Evolutionary conservation across 2,113 vertebrate genomes (phyloP).

Genomic region (Centropristis striata): DNA sequence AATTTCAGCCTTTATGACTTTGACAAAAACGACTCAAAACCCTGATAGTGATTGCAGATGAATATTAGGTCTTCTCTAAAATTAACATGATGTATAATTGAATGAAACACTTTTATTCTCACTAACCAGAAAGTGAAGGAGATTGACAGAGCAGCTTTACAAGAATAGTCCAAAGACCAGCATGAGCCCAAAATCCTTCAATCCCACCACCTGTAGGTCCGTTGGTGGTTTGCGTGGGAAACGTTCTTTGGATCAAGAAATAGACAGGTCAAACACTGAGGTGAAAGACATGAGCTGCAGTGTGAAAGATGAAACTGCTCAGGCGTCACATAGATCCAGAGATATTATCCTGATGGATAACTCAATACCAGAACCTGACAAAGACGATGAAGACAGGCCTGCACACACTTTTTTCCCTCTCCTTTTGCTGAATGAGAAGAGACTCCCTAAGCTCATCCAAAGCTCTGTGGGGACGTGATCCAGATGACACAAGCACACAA

Average conservation of each 20-base stretch:
- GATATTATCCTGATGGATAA: constrained; percentile 42
- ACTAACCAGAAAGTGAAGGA: not conserved
- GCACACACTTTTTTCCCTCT: not conserved
- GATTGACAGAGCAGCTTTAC: not conserved
- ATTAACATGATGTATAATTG: not conserved
- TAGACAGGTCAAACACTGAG: not conserved
- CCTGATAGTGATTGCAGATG: not conserved
- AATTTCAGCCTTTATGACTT: not conserved
- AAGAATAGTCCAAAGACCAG: not conserved
- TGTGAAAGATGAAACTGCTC: constrained; percentile 29
- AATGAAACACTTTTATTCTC: constrained; percentile 27
- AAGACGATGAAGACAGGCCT: not conserved
- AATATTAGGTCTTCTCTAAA: not conserved
- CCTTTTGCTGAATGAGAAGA: not conserved
- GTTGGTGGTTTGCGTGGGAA: not conserved
- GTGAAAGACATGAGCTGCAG: not conserved
- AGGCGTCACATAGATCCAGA: not conserved
- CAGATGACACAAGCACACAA: constrained; percentile 1
- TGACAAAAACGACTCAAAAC: not conserved
- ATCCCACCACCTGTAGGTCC: not conserved
- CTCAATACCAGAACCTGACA: constrained; percentile 14
- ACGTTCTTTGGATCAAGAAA: constrained; percentile 4
- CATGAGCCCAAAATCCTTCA: not conserved
- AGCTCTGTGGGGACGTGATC: not conserved
- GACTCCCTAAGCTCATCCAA: not conserved